Base-by-base conservation (phyloP, 2,113 vertebrate species). In the Ifrita kowaldi region DNA sequence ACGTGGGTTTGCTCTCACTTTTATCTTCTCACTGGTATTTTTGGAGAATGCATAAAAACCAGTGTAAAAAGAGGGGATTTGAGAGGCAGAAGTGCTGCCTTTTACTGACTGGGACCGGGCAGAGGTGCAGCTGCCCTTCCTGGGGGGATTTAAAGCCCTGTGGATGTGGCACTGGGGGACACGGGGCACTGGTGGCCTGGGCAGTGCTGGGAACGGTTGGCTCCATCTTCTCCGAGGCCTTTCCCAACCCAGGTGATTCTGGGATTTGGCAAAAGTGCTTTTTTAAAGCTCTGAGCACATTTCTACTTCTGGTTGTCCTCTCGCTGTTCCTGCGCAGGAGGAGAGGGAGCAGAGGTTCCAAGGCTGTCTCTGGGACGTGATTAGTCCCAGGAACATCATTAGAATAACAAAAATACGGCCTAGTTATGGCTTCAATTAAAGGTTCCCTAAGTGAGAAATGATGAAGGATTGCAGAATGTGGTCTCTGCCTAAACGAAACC, bases 341-440 rank as follows among this genome's bases (percentile, higher is more conserved):
- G 37, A 37, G 28, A 52, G 69, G 46, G 22, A 70, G 14, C 5
- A 13, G 70, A 74, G 50, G 37, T 4, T 79, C 63, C 81, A 4
- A 15, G 42, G 27, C 93, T 80, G 33, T 8, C 87, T 60, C 46
- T 55, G 74, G 39, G 70, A 63, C 0, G 1, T 44, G 71, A 92
- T 68, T 30, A 81, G 39, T 71, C 90, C 71, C 56, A 42, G 23
- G 73, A 93, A 96, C 12, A 27, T 71, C 86, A 81, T 91, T 46
- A 64, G 64, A 92, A 96, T 75, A 90, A 96, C 89, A 95, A 78
- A 93, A 96, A 84, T 87, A 71, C 4, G 26, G 56, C n/a, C 68
- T 33, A 1, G 35, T 85, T 88, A 88, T 5, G 55, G 79, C 79
- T 86, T 53, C 90, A 67, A 63, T 71, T 77, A 92, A 81, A 86